Evolutionary conservation across 1,140 invertebrate species (phyloP), one percentile per base, ranked within the genome.

Genomic region (Eumaeus atala): DNA sequence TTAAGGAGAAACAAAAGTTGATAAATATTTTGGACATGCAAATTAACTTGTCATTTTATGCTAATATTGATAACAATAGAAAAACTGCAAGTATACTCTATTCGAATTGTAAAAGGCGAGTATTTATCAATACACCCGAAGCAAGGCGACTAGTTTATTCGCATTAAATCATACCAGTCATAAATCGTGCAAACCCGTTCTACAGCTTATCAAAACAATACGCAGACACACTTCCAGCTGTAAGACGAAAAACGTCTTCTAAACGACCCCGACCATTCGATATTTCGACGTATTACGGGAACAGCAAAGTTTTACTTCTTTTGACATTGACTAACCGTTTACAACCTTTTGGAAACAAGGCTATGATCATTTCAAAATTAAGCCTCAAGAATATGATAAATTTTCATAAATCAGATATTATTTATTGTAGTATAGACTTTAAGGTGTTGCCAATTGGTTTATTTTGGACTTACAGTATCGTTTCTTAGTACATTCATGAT

Each of bases 131-230:
- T 81, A 77, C 77, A 72, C 71, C 75, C 70, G 79, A 74, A 72
- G 70, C 72, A 74, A 72, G 66, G 66, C 72, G 78, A 84, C 80
- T 86, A 84, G 80, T 87, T 87, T 87, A 85, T 87, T 88, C 84
- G 77, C 80, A 78, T 86, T 87, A 86, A 87, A 88, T 88, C 85
- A 87, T 82, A 84, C 74, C 67, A 75, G 66, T 72, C 74, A 78
- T 88, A 88, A 87, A 88, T 87, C 79, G 75, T 63, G 66, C 74
- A 82, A 88, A 88, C 87, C 78, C 83, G 84, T 87, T 87, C 73
- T 71, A 70, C 84, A 86, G 80, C 84, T 86, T 87, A 86, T 88
- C 85, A 88, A 87, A 87, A 88, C 83, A 87, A 87, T 87, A 85
- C 77, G 71, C 80, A 85, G 77, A 84, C 84, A 87, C 84, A 84